Evolutionary conservation across 2,888 invertebrate species (phyloP).

Genomic region (Carpatolechia fugitivella): DNA sequence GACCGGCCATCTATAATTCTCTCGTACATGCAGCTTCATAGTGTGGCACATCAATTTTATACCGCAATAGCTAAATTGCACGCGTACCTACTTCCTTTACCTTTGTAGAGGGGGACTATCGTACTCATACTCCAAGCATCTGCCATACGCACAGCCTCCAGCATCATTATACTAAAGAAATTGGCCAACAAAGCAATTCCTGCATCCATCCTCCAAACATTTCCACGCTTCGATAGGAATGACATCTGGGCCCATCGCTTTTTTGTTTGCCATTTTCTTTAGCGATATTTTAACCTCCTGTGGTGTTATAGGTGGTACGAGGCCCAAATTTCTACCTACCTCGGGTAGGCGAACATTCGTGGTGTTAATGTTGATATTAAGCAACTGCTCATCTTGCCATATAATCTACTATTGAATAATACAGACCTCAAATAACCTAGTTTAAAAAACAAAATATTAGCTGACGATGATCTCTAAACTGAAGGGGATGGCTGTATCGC

Average conservation of each 20-base stretch:
- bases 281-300: neutral
- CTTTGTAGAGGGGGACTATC: neutral
- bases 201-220: neutral
- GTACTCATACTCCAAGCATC: neutral
- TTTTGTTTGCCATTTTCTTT: neutral
- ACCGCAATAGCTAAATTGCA: neutral
- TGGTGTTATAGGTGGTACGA: neutral
- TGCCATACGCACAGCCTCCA: neutral
- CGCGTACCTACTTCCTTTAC: neutral
- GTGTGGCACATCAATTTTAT: neutral
- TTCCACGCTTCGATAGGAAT: constrained; percentile 4
- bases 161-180: neutral
- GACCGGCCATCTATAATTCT: neutral
- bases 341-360: neutral
- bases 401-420: too few species aligned
- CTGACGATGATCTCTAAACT: too few species aligned
- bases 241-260: neutral
- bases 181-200: neutral
- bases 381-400: too few species aligned
- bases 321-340: neutral
- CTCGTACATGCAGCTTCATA: neutral
- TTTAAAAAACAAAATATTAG: too few species aligned
- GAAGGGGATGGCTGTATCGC: too few species aligned
- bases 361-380: too few species aligned
- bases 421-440: too few species aligned